Evolutionary conservation across 2,797 vertebrate species (phyloP).

Genomic region (Anguilla marmorata): DNA sequence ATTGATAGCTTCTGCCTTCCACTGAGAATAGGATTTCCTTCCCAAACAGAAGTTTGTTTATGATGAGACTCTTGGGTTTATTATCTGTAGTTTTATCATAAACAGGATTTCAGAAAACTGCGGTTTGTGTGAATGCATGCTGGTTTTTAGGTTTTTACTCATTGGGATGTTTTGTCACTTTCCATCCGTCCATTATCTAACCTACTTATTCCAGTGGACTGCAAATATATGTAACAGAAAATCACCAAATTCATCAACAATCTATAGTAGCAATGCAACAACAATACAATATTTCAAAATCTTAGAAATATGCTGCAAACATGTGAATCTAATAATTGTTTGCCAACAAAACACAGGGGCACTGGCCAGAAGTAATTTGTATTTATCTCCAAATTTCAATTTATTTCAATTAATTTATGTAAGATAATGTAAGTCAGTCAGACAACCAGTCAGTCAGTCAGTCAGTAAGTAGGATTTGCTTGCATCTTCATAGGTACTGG

Average conservation of each 20-base stretch:
- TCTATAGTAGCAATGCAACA: neutral
- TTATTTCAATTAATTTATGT: neutral
- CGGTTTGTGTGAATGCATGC: neutral
- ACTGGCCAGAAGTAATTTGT: neutral
- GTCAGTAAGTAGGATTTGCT: too few species aligned
- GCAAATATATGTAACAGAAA: too few species aligned
- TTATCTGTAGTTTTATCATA: neutral
- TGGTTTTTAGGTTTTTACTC: neutral
- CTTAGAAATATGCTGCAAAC: neutral
- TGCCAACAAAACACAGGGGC: neutral
- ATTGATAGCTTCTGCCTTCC: neutral
- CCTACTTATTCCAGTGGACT: too few species aligned
- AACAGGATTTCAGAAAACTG: neutral
- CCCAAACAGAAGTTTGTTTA: neutral
- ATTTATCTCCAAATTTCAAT: too few species aligned
- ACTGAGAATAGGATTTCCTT: neutral
- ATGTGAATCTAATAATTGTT: neutral
- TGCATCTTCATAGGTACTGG: neutral
- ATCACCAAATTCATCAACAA: neutral
- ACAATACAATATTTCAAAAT: neutral
- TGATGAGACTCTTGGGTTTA: neutral
- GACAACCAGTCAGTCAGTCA: too few species aligned
- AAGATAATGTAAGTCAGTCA: neutral
- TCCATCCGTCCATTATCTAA: neutral
- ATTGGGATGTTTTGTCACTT: neutral